A percentile compares a stretch with the other conserved stretches of the same genome.
Conservation (phyloP, 1,140 invertebrate genomes). For the Drosophila bocqueti region DNA sequence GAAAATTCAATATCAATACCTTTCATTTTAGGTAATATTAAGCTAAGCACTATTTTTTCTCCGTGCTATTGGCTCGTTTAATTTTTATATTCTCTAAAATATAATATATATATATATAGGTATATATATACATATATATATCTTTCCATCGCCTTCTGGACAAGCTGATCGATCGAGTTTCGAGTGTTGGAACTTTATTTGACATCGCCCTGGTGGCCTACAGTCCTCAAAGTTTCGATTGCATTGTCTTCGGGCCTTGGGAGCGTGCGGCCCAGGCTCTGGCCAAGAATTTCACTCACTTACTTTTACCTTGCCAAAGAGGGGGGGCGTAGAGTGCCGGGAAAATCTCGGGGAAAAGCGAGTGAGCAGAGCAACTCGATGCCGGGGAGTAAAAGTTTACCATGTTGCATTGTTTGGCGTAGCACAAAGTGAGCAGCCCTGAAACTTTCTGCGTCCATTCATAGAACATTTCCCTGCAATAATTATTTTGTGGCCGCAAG, state of each 20-base stretch:
- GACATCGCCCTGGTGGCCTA: conserved; percentile 14
- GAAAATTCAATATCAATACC: not conserved
- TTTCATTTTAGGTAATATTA: not conserved
- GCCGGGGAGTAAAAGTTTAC: conserved; percentile 38
- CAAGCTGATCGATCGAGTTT: conserved; percentile 24
- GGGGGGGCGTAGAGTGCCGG: not conserved
- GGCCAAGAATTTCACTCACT: conserved; percentile 15
- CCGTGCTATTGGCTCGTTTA: not conserved
- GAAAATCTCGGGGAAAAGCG: not conserved
- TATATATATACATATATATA: conserved; percentile 2
- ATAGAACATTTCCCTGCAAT: conserved; percentile 65
- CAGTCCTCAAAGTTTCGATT: conserved; percentile 41
- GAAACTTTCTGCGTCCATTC: conserved; percentile 57
- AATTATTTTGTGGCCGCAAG: conserved; percentile 65
- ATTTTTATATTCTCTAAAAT: not conserved
- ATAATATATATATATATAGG: conserved; percentile 1
- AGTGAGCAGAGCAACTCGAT: conserved; percentile 13
- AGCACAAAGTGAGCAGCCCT: conserved; percentile 54
- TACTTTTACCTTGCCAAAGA: conserved; percentile 7
- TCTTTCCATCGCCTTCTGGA: not conserved
- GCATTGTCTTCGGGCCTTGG: conserved; percentile 39
- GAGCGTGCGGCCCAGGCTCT: not conserved
- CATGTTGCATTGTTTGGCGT: conserved; percentile 53
- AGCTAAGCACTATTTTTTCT: not conserved
- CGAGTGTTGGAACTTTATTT: conserved; percentile 32